A percentile compares a stretch with the other conserved stretches of the same genome.
Conservation (phyloP, 2,888 invertebrate genomes). For the Noctua pronuba region DNA sequence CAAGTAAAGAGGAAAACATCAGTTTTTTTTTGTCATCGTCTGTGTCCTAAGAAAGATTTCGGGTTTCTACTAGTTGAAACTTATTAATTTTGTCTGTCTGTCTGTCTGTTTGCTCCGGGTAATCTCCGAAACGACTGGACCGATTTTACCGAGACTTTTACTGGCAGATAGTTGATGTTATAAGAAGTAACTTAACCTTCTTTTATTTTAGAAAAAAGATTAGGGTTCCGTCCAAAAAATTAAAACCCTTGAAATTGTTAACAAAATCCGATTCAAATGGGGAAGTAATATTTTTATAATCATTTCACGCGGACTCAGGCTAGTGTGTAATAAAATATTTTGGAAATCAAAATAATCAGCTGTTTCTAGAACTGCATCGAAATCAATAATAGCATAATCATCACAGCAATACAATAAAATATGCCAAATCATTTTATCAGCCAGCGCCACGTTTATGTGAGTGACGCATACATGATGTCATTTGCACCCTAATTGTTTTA, state of each 20-base stretch:
- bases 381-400: not conserved
- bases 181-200: no score
- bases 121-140: no score
- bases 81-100: no score
- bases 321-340: not conserved
- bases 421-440: not conserved
- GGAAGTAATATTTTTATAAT: no score
- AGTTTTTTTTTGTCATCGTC: not conserved
- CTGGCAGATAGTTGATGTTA: no score
- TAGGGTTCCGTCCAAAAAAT: no score
- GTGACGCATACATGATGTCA: slow-evolving; percentile 20
- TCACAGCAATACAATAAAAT: slow-evolving; percentile 18
- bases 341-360: not conserved
- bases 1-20: not conserved
- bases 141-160: no score
- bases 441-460: not conserved
- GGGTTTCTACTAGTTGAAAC: not conserved
- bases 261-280: no score
- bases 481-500: slow-evolving; percentile 6
- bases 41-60: not conserved
- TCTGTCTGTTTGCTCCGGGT: no score
- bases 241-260: no score
- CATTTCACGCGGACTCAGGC: no score
- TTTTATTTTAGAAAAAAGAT: no score
- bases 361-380: slow-evolving; percentile 24